Conservation (phyloP, 2,888 invertebrate species). For the Lithophane socia region DNA sequence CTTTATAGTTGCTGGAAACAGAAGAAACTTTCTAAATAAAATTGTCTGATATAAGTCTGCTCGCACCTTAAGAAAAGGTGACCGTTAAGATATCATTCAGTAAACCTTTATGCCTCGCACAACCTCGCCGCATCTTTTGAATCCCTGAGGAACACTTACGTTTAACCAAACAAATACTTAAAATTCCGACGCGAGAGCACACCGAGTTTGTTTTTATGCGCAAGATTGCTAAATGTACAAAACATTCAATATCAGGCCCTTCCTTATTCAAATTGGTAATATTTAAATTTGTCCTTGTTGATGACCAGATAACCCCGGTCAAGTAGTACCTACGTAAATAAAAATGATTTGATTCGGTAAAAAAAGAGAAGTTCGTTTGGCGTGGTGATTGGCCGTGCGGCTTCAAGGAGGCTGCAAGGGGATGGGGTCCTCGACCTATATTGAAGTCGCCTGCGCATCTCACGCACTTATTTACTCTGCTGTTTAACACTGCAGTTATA, state of each 20-base stretch:
- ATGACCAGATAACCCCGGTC: slow-evolving; percentile 85
- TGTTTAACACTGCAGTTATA: slow-evolving; percentile 67
- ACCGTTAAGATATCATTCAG: slow-evolving; percentile 33
- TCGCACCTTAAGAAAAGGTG: not conserved
- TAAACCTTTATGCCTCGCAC: not conserved
- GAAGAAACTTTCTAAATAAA: not conserved
- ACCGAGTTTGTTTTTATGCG: slow-evolving; percentile 31
- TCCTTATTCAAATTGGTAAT: slow-evolving; percentile 72
- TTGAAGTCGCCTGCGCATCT: slow-evolving; percentile 72
- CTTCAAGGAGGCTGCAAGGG: slow-evolving; percentile 89
- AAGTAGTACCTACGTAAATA: slow-evolving; percentile 86
- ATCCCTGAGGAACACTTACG: slow-evolving; percentile 7
- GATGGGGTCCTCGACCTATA: slow-evolving; percentile 88
- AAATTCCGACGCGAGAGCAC: slow-evolving; percentile 31
- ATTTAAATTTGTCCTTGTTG: slow-evolving; percentile 83
- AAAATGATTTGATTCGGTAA: slow-evolving; percentile 88
- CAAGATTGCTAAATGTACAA: slow-evolving; percentile 51
- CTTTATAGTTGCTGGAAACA: not conserved
- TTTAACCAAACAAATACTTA: slow-evolving; percentile 47
- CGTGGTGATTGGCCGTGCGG: slow-evolving; percentile 87
- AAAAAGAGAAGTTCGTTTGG: slow-evolving; percentile 80
- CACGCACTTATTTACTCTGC: slow-evolving; percentile 69
- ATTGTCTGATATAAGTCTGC: not conserved
- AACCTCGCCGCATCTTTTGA: not conserved
- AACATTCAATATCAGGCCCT: slow-evolving; percentile 60